Evolutionary conservation across 2,888 invertebrate species (phyloP), one percentile per base, ranked within the genome.

Genomic region (Cerastis leucographa): DNA sequence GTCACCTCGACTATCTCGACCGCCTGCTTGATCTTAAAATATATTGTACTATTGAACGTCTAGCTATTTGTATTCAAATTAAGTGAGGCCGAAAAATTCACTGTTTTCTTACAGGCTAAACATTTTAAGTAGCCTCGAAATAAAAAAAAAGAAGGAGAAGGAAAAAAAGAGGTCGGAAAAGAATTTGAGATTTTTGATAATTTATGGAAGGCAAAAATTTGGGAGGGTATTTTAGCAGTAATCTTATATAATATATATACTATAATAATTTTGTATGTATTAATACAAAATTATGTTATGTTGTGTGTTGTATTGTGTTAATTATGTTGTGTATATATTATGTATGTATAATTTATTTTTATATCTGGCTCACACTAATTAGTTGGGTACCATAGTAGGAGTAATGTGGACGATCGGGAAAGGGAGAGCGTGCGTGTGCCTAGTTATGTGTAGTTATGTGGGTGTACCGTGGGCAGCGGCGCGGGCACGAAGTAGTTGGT

Each of bases 401-500:
- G 12, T 17, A 9, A 46, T 49, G 35, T 12, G 17, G 46, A 19
- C 46, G 22, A 46, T 64, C 8, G n/a, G 65, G 35, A 46, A 46
- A 8, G 29, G 44, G 6, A 14, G 56, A 12, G 11, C 14, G 25
- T 40, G n/a, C 8, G 29, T 17, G 29, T 29, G 29, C 12, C 12
- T n/a, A n/a, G 49, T 49, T 19, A 22, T 0, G 25, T 44, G 12
- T 44, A 11, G 44, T 1, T 22, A 46, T n/a, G n/a, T n/a, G n/a
- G n/a, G 19, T 11, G 19, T 64, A 87, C 87, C 81, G 46, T 81
- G 40, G 78, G 78, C 72, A 76, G 19, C 42, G 89, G 89, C 65
- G 87, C 84, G 22, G 87, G 91, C 82, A 92, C 91, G 89, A 92
- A 92, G 92, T 91, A 92, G 78, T 11, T 78, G 82, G 83, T 9